Evolutionary conservation across 1,140 invertebrate genomes (phyloP).

Genomic region (Diprion similis): DNA sequence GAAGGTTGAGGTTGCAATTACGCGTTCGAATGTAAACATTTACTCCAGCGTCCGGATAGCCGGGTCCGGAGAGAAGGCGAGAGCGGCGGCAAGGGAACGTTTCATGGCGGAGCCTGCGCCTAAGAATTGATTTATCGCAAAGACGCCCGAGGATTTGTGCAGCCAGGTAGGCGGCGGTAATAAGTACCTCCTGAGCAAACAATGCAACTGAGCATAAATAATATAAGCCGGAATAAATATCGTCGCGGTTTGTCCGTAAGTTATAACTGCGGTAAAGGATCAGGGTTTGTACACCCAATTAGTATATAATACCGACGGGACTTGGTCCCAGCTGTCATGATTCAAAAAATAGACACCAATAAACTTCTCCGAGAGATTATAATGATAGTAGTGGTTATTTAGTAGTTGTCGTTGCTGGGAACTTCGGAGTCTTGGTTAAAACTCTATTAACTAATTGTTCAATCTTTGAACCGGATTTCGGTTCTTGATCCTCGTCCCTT

Average conservation of each 20-base stretch:
- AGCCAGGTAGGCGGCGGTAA: conserved; percentile 29
- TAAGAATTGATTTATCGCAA: conserved; percentile 45
- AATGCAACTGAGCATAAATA: conserved; percentile 21
- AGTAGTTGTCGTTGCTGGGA: too few species aligned
- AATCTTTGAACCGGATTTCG: too few species aligned
- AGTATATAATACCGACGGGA: neutral
- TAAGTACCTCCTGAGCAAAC: conserved; percentile 33
- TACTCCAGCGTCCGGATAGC: conserved; percentile 16
- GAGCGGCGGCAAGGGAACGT: conserved; percentile 20
- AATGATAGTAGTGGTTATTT: too few species aligned
- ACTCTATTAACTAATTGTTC: too few species aligned
- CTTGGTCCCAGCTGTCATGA: neutral
- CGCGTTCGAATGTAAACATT: conserved; percentile 16
- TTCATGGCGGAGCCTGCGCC: conserved; percentile 12
- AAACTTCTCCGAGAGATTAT: neutral
- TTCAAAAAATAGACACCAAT: neutral
- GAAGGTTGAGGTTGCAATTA: conserved; percentile 2
- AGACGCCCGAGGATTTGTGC: conserved; percentile 40
- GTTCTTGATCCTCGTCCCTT: too few species aligned
- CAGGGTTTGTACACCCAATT: neutral
- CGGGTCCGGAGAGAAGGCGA: conserved; percentile 25
- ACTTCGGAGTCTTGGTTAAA: too few species aligned
- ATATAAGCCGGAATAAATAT: neutral
- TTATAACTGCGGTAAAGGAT: too few species aligned
- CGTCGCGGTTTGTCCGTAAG: neutral